phyloP scores from a whole-genome alignment of 2,113 vertebrate genomes.

The Pteronura brasiliensis region DNA sequence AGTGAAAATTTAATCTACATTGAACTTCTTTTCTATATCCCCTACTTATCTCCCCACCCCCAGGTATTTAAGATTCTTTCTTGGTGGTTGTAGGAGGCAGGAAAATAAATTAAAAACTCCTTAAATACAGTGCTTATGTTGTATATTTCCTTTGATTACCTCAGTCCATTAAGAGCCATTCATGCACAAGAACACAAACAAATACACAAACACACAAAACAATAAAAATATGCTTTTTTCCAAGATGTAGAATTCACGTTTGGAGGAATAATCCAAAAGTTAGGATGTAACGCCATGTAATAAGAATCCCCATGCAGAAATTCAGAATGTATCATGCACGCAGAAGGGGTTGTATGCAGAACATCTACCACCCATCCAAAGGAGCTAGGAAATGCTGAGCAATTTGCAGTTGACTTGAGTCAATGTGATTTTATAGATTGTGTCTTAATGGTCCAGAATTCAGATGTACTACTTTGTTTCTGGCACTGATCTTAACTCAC shows the following conservation, averaged over 20 bases:
- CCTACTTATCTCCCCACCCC: accelerated
- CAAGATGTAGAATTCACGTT: neutral
- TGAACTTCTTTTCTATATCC: neutral
- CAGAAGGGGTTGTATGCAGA: neutral
- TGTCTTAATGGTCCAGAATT: neutral
- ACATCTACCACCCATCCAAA: accelerated
- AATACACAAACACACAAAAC: neutral
- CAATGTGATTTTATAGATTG: neutral
- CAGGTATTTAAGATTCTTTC: neutral
- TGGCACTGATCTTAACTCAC: neutral
- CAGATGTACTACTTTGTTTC: neutral
- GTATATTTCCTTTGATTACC: neutral
- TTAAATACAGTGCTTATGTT: neutral
- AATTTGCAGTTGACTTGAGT: neutral
- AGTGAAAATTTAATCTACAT: neutral
- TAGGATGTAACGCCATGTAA: neutral
- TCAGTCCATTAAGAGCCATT: neutral
- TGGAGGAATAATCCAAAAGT: neutral
- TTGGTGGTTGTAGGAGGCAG: neutral
- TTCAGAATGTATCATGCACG: neutral
- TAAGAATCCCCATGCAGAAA: neutral
- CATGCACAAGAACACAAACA: neutral
- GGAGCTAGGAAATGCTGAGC: neutral
- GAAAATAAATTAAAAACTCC: neutral
- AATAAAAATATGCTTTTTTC: neutral